Base-by-base conservation (phyloP, 1,140 invertebrate genomes). In the Vanessa tameamea region DNA sequence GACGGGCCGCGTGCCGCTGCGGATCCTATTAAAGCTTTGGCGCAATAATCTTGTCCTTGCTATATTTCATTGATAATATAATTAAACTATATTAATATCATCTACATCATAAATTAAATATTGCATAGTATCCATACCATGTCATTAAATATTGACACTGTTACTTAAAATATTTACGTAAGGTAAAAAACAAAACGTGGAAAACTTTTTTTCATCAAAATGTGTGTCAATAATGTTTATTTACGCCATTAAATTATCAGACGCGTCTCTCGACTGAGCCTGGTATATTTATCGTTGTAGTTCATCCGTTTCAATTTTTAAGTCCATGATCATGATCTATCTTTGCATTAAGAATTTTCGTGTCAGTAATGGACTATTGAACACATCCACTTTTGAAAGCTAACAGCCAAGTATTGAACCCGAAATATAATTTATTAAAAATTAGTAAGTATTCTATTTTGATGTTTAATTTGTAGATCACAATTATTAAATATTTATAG, bases 1-100 rank as follows among this genome's bases (percentile, higher is more conserved):
- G 78, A 83, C 72, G 75, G 68, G 67, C 61, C 69, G 59, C 67
- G 43, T 65, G 67, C 72, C 65, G n/a, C 51, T 5, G 48, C 53
- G 15, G 37, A 55, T 57, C 26, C 23, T 23, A 37, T 61, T 61
- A 37, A 9, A 57, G 1, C n/a, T 15, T 7, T n/a, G 50, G 23
- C 53, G 53, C 13, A 7, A 23, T 23, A 23, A 8, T 31, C 12
- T 55, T 55, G 9, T 55, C n/a, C 16, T 55, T 7, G 16, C 53
- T 20, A 55, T 55, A 16, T 57, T 57, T 23, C 8, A 43, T 43
- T 43, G 7, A 43, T 8, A 43, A 43, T 9, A 43, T 43, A 43
- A 43, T 9, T 43, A 43, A 43, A 37, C 7, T 5, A 37, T 7
- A 20, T 1, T 20, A 20, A 37, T 37, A 37, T 37, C 5, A 50